Conservation (phyloP, 2,888 invertebrate genomes). For the Osedax frankpressi region DNA sequence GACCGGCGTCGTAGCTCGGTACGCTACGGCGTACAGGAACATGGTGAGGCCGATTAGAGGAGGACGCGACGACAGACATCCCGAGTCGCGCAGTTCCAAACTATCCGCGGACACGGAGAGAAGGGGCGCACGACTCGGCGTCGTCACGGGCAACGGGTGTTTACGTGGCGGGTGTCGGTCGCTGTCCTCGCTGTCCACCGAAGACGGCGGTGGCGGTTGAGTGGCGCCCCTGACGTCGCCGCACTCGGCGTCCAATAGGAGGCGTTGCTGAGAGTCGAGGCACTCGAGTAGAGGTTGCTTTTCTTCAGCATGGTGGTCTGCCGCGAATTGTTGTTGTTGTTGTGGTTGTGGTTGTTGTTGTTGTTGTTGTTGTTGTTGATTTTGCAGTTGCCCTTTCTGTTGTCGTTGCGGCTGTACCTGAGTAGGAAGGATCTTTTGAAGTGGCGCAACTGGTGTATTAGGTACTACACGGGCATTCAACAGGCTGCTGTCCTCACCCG, state of each 20-base stretch:
- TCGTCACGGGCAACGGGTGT: not conserved
- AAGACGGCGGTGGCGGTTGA: not conserved
- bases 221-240: not conserved
- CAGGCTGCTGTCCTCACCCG: too few relatives aligned
- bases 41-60: not conserved
- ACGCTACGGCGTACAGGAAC: constrained; percentile 1
- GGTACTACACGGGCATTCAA: not conserved
- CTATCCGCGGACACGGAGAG: too few relatives aligned
- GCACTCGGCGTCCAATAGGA: too few relatives aligned
- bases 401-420: not conserved
- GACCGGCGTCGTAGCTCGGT: constrained; percentile 1
- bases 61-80: not conserved
- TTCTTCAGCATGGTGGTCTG: too few relatives aligned
- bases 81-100: too few relatives aligned
- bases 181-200: too few relatives aligned
- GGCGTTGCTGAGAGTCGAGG: too few relatives aligned
- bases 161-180: too few relatives aligned
- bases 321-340: too few relatives aligned
- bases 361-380: too few relatives aligned
- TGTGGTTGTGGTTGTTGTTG: too few relatives aligned
- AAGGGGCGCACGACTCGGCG: not conserved
- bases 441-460: not conserved
- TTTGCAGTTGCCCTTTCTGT: not conserved
- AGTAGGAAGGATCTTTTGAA: not conserved
- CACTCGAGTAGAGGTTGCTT: too few relatives aligned